A percentile compares a stretch with the other conserved stretches of the same genome.
phyloP scores from a whole-genome alignment of 2,888 invertebrate species.

The Meta bourneti region DNA sequence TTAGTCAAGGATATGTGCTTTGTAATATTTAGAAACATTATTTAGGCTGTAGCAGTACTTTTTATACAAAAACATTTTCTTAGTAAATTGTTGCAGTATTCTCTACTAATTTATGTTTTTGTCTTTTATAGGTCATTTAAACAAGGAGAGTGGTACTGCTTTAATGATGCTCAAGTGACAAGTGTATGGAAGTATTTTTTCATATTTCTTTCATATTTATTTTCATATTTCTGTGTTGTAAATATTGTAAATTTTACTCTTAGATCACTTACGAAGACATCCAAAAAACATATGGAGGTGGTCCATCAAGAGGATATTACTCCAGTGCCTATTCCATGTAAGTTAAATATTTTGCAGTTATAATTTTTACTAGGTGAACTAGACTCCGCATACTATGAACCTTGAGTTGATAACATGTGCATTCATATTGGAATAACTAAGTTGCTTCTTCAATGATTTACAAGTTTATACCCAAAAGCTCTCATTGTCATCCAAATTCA shows the following conservation, averaged over 20 bases:
- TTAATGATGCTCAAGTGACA: constrained; percentile 91
- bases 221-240: not conserved
- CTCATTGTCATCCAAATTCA: no score
- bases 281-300: constrained; percentile 90
- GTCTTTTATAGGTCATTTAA: constrained; percentile 81
- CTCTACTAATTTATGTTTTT: not conserved
- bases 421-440: no score
- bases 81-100: no score
- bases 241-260: not conserved
- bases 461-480: no score
- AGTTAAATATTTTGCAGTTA: not conserved
- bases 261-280: constrained; percentile 91
- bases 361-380: no score
- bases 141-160: constrained; percentile 89
- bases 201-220: not conserved
- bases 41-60: no score
- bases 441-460: no score
- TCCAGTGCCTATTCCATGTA: constrained; percentile 86
- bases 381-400: not conserved
- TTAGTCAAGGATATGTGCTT: not conserved
- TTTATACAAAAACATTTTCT: no score
- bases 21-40: no score
- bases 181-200: constrained; percentile 82
- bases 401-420: no score
- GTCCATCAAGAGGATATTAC: constrained; percentile 85